Conservation (phyloP, 2,888 invertebrate genomes). For the Lasioglossum figueresi region DNA sequence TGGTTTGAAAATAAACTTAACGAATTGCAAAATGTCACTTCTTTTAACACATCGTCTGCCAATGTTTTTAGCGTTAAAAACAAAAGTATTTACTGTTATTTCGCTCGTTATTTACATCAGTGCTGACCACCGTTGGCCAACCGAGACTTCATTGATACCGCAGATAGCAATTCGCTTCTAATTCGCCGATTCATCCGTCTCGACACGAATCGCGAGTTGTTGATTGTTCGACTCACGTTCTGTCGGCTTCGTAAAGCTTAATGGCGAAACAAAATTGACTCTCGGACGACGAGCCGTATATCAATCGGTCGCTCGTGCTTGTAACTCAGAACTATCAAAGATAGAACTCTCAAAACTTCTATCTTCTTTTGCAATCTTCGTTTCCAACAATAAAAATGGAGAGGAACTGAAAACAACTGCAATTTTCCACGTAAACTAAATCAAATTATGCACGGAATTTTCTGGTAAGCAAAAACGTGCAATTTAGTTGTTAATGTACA, state of each 20-base stretch:
- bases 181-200: slow-evolving; percentile 1
- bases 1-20: neutral
- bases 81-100: neutral
- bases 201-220: neutral
- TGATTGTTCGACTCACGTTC: neutral
- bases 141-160: neutral
- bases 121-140: neutral
- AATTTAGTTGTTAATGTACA: neutral
- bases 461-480: neutral
- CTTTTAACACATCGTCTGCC: neutral
- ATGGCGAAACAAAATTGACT: neutral
- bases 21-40: neutral
- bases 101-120: neutral
- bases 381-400: neutral
- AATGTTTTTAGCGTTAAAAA: neutral
- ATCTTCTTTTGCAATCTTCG: too few relatives aligned
- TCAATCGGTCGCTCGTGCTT: neutral
- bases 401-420: neutral
- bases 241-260: slow-evolving; percentile 10
- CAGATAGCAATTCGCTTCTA: neutral
- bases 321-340: neutral
- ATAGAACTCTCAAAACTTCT: too few relatives aligned
- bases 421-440: neutral
- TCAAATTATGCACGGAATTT: neutral
- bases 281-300: neutral